phyloP scores from a whole-genome alignment of 2,797 vertebrate species.

The Argentina silus region DNA sequence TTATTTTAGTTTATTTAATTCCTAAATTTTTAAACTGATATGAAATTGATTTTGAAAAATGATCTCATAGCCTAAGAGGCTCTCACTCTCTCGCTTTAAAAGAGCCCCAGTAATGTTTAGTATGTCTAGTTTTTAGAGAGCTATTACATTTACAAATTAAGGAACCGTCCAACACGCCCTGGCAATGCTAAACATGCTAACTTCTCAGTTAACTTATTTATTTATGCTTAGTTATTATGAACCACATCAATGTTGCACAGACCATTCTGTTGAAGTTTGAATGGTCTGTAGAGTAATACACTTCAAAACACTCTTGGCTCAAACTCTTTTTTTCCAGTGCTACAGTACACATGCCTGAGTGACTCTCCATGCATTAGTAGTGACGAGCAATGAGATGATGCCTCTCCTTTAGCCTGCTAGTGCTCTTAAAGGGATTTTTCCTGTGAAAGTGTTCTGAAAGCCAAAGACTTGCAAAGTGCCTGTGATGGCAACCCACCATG shows the following conservation, averaged over 20 bases:
- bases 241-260: slow-evolving; percentile 51
- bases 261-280: slow-evolving; percentile 10
- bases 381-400: slow-evolving; percentile 49
- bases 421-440: slow-evolving; percentile 64
- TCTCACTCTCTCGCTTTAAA: slow-evolving; percentile 18
- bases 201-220: slow-evolving; percentile 58
- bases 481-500: slow-evolving; percentile 65
- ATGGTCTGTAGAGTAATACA: slow-evolving; percentile 33
- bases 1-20: too few species aligned
- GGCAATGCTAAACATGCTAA: slow-evolving; percentile 42
- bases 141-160: not conserved
- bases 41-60: slow-evolving; percentile 27
- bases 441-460: slow-evolving; percentile 62
- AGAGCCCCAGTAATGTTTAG: slow-evolving; percentile 22
- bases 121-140: slow-evolving; percentile 25
- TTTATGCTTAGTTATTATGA: slow-evolving; percentile 59
- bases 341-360: slow-evolving; percentile 31
- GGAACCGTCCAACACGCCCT: slow-evolving; percentile 54
- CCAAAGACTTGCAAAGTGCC: slow-evolving; percentile 79
- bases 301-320: slow-evolving; percentile 31
- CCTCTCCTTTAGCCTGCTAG: slow-evolving; percentile 64
- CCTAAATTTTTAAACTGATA: slow-evolving; percentile 30
- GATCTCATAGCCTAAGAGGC: slow-evolving; percentile 22
- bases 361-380: slow-evolving; percentile 22
- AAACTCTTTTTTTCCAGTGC: slow-evolving; percentile 43